Evolutionary conservation across 2,888 invertebrate species (phyloP).

Genomic region (Malachius bipustulatus): DNA sequence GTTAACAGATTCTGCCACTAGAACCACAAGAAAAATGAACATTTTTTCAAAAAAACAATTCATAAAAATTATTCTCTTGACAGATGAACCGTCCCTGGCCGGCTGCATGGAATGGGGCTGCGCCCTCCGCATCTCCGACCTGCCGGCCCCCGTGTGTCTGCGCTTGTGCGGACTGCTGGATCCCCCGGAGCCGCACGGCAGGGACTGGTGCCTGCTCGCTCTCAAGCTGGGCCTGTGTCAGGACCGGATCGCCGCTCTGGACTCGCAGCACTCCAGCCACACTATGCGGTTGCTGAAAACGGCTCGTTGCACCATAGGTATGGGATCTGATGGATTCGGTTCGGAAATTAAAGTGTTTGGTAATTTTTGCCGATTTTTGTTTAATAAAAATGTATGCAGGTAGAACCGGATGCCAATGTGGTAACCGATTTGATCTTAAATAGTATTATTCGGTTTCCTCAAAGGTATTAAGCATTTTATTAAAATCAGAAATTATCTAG

Average conservation of each 20-base stretch:
- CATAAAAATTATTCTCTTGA: too few species aligned
- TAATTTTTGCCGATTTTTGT: too few species aligned
- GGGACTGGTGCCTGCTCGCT: conserved; percentile 69
- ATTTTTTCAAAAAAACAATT: too few species aligned
- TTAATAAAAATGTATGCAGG: too few species aligned
- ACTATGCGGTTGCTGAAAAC: conserved; percentile 33
- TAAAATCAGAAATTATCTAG: too few species aligned
- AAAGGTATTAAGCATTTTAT: too few species aligned
- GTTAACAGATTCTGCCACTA: too few species aligned
- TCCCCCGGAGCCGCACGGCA: conserved; percentile 57
- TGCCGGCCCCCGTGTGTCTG: conserved; percentile 47
- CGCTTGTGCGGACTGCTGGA: conserved; percentile 56
- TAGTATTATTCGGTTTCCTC: too few species aligned
- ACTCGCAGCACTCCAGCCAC: conserved; percentile 35
- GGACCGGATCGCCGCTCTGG: conserved; percentile 34
- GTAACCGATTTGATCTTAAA: too few species aligned
- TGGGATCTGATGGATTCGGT: conserved; percentile 12
- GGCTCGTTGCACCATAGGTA: conserved; percentile 36
- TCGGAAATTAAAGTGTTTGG: too few species aligned
- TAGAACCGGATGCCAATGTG: too few species aligned
- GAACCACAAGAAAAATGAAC: too few species aligned
- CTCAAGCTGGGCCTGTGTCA: conserved; percentile 47
- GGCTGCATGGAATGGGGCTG: conserved; percentile 40
- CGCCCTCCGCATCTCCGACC: conserved; percentile 45
- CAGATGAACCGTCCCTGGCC: conserved; percentile 31